Percentiles rank a stretch among this genome's conserved stretches.
Evolutionary conservation across 2,797 vertebrate species (phyloP).

Genomic region (Benthosema pterotum): DNA sequence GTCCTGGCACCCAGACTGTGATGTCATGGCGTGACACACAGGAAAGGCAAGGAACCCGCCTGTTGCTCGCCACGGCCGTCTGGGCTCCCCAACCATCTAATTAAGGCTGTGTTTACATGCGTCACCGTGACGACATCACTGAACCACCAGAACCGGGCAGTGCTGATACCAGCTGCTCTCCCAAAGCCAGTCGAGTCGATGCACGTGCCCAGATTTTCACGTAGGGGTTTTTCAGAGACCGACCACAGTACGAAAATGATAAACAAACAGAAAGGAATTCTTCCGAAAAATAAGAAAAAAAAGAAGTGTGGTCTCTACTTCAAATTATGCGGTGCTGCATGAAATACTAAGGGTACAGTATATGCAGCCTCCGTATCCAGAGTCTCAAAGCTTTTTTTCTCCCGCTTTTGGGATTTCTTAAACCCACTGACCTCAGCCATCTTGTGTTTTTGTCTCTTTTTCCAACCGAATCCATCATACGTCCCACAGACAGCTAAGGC

Average conservation of each 20-base stretch:
- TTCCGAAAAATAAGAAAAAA: not conserved
- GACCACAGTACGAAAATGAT: not conserved
- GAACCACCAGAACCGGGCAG: conserved; percentile 49
- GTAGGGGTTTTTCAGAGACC: not conserved
- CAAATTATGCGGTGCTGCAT: conserved; percentile 26
- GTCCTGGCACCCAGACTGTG: conserved; percentile 56
- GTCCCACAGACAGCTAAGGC: conserved; percentile 65
- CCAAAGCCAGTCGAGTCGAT: conserved; percentile 20
- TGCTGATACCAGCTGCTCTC: conserved; percentile 43
- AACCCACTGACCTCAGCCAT: conserved; percentile 64
- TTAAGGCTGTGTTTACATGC: conserved; percentile 57
- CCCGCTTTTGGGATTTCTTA: conserved; percentile 68
- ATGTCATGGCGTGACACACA: conserved; percentile 63
- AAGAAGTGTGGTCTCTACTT: not conserved
- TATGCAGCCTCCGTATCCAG: conserved; percentile 26
- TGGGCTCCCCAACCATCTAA: conserved; percentile 61
- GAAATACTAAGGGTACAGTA: conserved; percentile 18
- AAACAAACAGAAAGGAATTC: not conserved
- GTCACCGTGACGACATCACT: conserved; percentile 61
- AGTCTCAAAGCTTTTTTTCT: conserved; percentile 36
- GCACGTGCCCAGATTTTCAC: not conserved
- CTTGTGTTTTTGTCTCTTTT: conserved; percentile 65
- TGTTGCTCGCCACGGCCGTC: conserved; percentile 50
- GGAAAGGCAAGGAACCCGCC: conserved; percentile 61
- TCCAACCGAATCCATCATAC: conserved; percentile 66